Evolutionary conservation across 2,888 invertebrate genomes (phyloP).

Genomic region (Syrista parreyssii): DNA sequence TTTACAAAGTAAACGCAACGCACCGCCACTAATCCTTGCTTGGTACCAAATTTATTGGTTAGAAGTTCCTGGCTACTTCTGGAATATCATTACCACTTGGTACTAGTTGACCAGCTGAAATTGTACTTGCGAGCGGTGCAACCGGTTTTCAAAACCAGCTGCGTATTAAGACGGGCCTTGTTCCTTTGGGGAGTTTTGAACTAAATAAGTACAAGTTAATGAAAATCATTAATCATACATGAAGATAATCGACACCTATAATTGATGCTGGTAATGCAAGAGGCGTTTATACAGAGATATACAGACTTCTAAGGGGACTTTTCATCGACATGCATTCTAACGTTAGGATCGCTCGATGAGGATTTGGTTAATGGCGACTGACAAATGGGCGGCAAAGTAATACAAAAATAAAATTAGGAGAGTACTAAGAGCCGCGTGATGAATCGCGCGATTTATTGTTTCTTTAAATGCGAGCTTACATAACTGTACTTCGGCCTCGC

Average conservation of each 20-base stretch:
- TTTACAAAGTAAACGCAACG: background rate
- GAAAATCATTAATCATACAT: background rate
- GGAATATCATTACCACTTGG: background rate
- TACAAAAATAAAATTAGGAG: background rate
- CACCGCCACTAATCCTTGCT: background rate
- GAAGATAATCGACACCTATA: background rate
- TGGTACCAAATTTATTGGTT: background rate
- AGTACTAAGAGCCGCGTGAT: background rate
- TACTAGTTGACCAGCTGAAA: background rate
- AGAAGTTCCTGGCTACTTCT: background rate
- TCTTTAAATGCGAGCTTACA: conserved; percentile 21
- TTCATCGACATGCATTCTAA: background rate
- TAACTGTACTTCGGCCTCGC: conserved; percentile 34
- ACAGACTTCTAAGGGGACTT: background rate
- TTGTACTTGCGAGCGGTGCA: background rate
- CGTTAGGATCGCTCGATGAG: background rate
- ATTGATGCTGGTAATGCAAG: background rate
- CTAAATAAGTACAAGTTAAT: background rate
- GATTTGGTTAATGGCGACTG: background rate
- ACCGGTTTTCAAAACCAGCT: background rate
- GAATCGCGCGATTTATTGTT: background rate
- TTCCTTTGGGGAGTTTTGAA: background rate
- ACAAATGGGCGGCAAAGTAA: background rate
- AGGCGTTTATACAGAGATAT: background rate
- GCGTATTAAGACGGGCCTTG: background rate